These are phyloP conservation scores for Mastigias papua DNA, from an alignment of 30 jellyfish, hydroid and myxozoan species.

Conservation along the genomic window DNA sequence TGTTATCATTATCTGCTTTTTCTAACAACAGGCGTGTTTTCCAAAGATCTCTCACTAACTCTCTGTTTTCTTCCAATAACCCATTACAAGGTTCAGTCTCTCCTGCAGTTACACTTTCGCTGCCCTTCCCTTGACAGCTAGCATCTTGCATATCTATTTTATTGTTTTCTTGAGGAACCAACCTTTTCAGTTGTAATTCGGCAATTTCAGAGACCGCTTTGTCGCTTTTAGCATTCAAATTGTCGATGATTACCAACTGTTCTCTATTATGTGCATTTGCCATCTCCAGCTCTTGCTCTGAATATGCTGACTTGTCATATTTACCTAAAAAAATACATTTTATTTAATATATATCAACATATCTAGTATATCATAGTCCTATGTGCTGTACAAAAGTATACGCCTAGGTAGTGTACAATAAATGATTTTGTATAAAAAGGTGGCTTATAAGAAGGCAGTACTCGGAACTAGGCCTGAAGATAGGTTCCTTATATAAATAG, in stretches of 20 bases:
- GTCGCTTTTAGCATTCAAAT: slow-evolving; percentile 1
- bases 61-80: not conserved
- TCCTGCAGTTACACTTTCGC: not conserved
- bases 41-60: slow-evolving; percentile 56
- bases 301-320: not conserved
- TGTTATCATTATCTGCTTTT: slow-evolving; percentile 30
- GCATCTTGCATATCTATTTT: not conserved
- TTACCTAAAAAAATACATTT: not conserved
- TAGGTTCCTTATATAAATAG: no score
- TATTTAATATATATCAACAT: no score
- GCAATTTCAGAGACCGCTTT: not conserved
- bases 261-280: not conserved
- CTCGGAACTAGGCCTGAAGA: no score
- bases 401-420: no score
- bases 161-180: not conserved
- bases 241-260: not conserved
- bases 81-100: no score
- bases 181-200: not conserved
- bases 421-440: no score
- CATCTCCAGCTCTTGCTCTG: not conserved
- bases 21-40: slow-evolving; percentile 48
- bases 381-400: no score
- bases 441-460: no score
- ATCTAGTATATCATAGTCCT: no score
- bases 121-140: not conserved